These are phyloP conservation scores for Sorex maritimensis DNA, from an alignment of 2,797 vertebrate genomes.

Conservation along the genomic window DNA sequence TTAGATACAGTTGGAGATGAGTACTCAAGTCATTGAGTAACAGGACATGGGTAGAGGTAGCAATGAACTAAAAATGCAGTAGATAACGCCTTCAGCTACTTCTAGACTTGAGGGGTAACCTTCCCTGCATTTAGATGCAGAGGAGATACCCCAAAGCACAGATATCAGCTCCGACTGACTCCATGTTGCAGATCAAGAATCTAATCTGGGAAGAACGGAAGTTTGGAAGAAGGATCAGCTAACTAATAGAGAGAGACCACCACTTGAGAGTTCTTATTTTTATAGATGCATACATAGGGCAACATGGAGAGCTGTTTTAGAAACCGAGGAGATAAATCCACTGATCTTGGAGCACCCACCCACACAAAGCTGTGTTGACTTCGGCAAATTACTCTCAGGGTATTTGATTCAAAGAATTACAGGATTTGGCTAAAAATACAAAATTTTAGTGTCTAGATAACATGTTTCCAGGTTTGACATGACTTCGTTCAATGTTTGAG, in stretches of 20 bases:
- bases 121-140: neutral
- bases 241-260: rapidly evolving
- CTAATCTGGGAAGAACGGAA: neutral
- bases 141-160: neutral
- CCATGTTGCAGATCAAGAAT: neutral
- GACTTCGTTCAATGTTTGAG: neutral
- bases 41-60: neutral
- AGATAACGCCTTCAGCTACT: too few relatives aligned
- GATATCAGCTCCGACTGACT: neutral
- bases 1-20: rapidly evolving
- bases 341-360: neutral
- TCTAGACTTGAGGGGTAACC: too few relatives aligned
- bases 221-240: neutral
- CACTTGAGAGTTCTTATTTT: neutral
- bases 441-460: neutral
- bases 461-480: neutral
- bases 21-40: neutral
- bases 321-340: neutral
- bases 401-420: neutral
- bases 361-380: neutral
- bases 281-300: neutral
- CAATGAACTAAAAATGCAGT: rapidly evolving
- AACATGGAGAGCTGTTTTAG: neutral
- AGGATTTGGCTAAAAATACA: neutral
- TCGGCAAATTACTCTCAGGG: neutral